These are phyloP conservation scores for Rhizomys pruinosus DNA, from an alignment of 2,113 vertebrate genomes.

Conservation along the genomic window DNA sequence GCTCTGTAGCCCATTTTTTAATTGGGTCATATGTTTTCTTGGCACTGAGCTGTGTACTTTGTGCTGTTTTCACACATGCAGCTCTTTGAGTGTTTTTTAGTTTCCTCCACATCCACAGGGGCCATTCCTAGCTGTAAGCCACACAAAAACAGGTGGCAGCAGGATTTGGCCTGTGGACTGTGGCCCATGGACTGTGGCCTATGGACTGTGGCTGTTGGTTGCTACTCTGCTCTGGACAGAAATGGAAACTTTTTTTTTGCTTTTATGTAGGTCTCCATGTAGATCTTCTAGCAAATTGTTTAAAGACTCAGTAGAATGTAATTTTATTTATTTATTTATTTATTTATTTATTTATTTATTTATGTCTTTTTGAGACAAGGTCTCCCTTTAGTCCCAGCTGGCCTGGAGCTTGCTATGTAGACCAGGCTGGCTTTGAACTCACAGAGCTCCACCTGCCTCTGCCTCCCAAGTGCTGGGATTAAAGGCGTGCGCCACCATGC, in stretches of 20 bases:
- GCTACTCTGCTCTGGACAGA: not conserved
- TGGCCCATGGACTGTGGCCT: fast-evolving
- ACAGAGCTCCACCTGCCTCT: too few species aligned
- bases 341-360: too few species aligned
- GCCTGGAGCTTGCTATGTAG: too few species aligned
- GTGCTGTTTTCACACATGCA: not conserved
- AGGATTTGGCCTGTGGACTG: not conserved
- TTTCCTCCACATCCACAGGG: not conserved
- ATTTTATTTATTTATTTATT: too few species aligned
- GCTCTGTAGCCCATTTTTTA: too few species aligned
- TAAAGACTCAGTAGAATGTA: not conserved
- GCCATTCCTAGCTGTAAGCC: not conserved
- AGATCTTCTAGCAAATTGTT: not conserved
- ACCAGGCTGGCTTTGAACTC: too few species aligned
- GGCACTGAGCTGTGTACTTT: not conserved
- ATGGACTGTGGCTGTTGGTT: fast-evolving
- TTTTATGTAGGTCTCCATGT: not conserved
- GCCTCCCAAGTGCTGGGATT: too few species aligned
- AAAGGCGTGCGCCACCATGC: too few species aligned
- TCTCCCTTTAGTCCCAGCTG: too few species aligned
- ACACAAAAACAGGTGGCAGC: not conserved
- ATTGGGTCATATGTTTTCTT: too few species aligned
- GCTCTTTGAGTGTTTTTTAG: not conserved
- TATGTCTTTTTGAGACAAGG: too few species aligned
- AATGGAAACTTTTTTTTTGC: not conserved